Conservation (phyloP, 2,888 invertebrate genomes). For the Troglohyphantes excavatus region DNA sequence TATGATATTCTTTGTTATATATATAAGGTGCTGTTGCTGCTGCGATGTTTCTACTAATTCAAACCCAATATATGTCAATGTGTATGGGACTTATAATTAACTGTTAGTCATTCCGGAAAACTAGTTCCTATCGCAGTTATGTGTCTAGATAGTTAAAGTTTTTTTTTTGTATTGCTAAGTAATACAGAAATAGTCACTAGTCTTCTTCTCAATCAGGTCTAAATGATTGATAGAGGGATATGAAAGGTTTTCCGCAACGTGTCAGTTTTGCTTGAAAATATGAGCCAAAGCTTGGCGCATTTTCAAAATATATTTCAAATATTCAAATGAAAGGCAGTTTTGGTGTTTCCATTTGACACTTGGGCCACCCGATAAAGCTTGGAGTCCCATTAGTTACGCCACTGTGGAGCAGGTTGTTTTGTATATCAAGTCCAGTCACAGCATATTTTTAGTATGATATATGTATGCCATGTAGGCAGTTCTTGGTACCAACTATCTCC, state of each 20-base stretch:
- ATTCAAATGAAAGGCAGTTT: conserved; percentile 4
- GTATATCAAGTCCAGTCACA: conserved; percentile 28
- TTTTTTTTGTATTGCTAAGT: conserved; percentile 1
- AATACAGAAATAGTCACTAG: not conserved
- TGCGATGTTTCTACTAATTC: no score
- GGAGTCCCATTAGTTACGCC: conserved; percentile 18
- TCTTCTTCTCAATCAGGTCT: not conserved
- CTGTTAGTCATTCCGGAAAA: no score
- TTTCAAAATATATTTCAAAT: conserved; percentile 2
- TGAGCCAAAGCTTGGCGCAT: not conserved
- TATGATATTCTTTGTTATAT: not conserved
- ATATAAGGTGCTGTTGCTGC: no score
- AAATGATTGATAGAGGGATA: conserved; percentile 12
- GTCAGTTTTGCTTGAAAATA: not conserved
- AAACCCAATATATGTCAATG: no score
- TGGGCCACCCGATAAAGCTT: not conserved
- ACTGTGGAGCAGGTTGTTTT: conserved; percentile 45
- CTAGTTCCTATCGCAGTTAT: not conserved
- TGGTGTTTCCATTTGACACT: conserved; percentile 5
- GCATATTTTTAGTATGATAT: conserved; percentile 54
- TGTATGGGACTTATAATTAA: no score
- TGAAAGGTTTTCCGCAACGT: conserved; percentile 7
- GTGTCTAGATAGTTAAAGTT: not conserved
- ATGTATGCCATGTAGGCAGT: conserved; percentile 31
- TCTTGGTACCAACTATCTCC: conserved; percentile 36